Percentiles rank a stretch among this genome's conserved stretches.
Conservation (phyloP, 2,888 invertebrate genomes). For the Caenorhabditis virilis region DNA sequence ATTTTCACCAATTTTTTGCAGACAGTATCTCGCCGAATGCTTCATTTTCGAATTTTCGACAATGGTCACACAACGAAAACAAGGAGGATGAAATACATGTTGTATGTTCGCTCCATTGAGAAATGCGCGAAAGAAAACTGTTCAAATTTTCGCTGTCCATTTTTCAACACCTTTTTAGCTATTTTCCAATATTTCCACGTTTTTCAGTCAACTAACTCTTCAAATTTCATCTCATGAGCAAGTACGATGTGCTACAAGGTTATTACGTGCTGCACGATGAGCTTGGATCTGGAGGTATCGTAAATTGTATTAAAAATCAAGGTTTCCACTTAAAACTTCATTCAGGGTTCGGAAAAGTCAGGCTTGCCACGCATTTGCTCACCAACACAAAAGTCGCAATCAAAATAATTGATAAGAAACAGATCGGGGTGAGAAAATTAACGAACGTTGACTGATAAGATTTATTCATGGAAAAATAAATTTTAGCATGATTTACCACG, state of each 20-base stretch:
- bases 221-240: slow-evolving; percentile 25
- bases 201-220: too few species aligned
- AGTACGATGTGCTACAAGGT: slow-evolving; percentile 33
- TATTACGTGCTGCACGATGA: slow-evolving; percentile 58
- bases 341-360: slow-evolving; percentile 72
- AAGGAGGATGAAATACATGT: too few species aligned
- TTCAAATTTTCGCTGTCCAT: slow-evolving; percentile 14
- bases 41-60: too few species aligned
- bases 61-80: too few species aligned
- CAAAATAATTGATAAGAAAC: slow-evolving; percentile 81
- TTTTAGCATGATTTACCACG: slow-evolving; percentile 77
- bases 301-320: not conserved
- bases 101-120: slow-evolving; percentile 15
- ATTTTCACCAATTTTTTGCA: too few species aligned
- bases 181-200: too few species aligned
- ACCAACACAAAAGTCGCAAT: slow-evolving; percentile 83
- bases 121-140: slow-evolving; percentile 15
- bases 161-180: not conserved
- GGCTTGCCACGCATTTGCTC: slow-evolving; percentile 79
- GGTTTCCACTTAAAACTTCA: not conserved
- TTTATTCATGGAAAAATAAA: slow-evolving; percentile 1
- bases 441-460: too few species aligned
- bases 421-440: slow-evolving; percentile 77
- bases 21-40: too few species aligned
- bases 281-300: slow-evolving; percentile 72